Evolutionary conservation across 2,113 vertebrate species (phyloP).

Genomic region (Chaenogobius annularis): DNA sequence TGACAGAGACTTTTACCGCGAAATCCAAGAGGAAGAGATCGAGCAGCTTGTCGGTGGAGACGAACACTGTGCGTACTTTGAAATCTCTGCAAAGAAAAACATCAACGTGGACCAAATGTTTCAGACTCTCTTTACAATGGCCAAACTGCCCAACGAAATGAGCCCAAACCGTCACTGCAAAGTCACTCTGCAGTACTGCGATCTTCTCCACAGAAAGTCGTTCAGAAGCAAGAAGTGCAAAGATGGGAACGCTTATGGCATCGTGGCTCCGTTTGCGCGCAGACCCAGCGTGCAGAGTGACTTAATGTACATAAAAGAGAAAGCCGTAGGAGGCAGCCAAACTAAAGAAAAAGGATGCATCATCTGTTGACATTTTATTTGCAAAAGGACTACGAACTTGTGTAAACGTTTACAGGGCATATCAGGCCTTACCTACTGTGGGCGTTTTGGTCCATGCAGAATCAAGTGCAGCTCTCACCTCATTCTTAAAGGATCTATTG

Average conservation of each 20-base stretch:
- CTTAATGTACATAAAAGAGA: slow-evolving; percentile 96
- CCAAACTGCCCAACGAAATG: slow-evolving; percentile 95
- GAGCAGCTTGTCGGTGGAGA: slow-evolving; percentile 84
- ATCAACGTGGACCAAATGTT: slow-evolving; percentile 96
- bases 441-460: slow-evolving; percentile 8
- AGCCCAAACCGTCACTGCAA: slow-evolving; percentile 94
- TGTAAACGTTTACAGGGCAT: neutral
- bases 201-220: slow-evolving; percentile 87
- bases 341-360: slow-evolving; percentile 89
- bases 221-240: slow-evolving; percentile 85
- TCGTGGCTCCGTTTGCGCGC: slow-evolving; percentile 91
- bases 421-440: neutral
- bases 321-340: slow-evolving; percentile 83
- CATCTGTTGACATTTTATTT: slow-evolving; percentile 83
- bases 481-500: neutral
- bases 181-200: slow-evolving; percentile 88
- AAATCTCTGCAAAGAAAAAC: slow-evolving; percentile 95
- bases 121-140: slow-evolving; percentile 90
- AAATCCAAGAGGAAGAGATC: slow-evolving; percentile 88
- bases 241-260: slow-evolving; percentile 88
- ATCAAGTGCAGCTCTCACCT: neutral
- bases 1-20: slow-evolving; percentile 88
- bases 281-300: slow-evolving; percentile 97
- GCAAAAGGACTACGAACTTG: slow-evolving; percentile 9
- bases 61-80: slow-evolving; percentile 91